phyloP scores from a whole-genome alignment of 2,797 vertebrate species.

The Cynopterus sphinx region DNA sequence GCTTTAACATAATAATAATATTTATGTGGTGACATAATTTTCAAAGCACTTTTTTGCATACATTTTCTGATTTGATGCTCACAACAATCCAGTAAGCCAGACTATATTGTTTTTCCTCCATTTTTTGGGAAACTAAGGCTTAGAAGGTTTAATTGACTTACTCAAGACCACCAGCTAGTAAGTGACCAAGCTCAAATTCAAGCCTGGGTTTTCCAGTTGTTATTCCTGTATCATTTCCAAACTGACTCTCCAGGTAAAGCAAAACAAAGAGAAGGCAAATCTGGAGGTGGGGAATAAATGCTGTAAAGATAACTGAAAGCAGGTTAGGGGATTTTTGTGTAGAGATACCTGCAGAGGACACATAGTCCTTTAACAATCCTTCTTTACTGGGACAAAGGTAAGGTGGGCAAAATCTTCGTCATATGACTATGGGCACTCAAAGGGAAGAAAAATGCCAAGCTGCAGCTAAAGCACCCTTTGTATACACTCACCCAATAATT shows the following conservation, averaged over 20 bases:
- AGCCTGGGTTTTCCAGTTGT: not conserved
- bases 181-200: not conserved
- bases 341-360: not conserved
- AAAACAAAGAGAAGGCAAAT: not conserved
- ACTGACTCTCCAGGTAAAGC: not conserved
- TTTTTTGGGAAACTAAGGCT: conserved; percentile 40
- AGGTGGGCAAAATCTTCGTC: not conserved
- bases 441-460: not conserved
- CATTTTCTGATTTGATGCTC: conserved; percentile 23
- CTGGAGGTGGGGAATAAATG: not conserved
- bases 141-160: conserved; percentile 1
- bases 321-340: not conserved
- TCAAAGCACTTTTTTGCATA: not conserved
- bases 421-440: not conserved
- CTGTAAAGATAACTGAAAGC: not conserved
- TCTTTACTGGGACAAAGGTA: not conserved
- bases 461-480: not conserved
- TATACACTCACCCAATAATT: not conserved
- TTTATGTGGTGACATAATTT: not conserved
- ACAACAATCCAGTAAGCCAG: not conserved
- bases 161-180: conserved; percentile 1
- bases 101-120: not conserved
- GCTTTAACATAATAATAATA: not conserved
- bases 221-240: not conserved
- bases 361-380: not conserved